Evolutionary conservation across 64 coral and sea anemone species (phyloP).

Genomic region (Montipora cactus): DNA sequence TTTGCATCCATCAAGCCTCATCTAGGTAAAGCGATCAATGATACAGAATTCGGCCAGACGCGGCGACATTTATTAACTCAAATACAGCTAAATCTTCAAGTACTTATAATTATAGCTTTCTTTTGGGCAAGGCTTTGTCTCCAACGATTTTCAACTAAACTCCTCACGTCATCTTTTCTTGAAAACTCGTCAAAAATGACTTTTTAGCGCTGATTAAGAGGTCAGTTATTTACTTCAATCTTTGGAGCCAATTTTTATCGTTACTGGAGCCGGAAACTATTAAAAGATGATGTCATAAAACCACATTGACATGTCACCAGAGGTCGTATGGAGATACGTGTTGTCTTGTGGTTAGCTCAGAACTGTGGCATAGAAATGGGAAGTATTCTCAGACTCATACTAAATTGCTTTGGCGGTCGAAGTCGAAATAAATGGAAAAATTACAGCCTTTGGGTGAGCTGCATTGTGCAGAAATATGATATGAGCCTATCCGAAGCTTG

Average conservation of each 20-base stretch:
- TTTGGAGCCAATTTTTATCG: neutral
- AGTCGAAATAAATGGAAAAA: neutral
- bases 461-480: no score
- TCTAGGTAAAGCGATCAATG: no score
- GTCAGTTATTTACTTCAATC: conserved; percentile 2
- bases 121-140: neutral
- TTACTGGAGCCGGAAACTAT: neutral
- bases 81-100: no score
- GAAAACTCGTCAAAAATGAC: neutral
- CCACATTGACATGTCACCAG: neutral
- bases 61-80: no score
- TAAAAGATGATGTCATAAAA: neutral
- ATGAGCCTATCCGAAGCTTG: no score
- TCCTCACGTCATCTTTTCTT: neutral
- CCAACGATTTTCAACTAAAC: no score
- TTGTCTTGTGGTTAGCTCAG: neutral
- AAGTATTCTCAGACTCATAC: neutral
- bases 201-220: neutral
- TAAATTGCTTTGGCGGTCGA: neutral
- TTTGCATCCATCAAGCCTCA: no score
- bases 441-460: neutral
- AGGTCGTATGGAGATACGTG: no score
- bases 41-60: no score
- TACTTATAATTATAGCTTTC: no score
- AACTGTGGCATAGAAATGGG: neutral